Conservation (phyloP, 2,888 invertebrate genomes). For the Aleiodes testaceus region DNA sequence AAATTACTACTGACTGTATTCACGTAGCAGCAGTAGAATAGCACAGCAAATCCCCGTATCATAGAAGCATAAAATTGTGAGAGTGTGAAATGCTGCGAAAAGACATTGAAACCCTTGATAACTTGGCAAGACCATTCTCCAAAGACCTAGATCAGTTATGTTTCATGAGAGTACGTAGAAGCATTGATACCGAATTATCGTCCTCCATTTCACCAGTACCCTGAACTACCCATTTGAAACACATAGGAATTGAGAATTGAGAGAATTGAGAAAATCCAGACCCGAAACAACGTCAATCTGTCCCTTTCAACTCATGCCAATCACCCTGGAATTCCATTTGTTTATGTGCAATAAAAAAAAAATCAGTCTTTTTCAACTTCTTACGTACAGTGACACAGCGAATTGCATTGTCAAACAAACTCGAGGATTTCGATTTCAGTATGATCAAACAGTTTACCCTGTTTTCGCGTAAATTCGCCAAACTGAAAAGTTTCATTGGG, state of each 20-base stretch:
- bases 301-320: slow-evolving; percentile 33
- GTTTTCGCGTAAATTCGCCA: neutral
- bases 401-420: slow-evolving; percentile 35
- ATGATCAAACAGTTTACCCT: neutral
- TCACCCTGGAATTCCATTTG: slow-evolving; percentile 42
- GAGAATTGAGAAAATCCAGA: slow-evolving; percentile 40
- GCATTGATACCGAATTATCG: neutral
- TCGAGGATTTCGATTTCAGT: neutral
- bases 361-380: neutral
- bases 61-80: slow-evolving; percentile 29
- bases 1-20: slow-evolving; percentile 9
- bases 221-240: neutral
- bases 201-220: neutral
- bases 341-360: neutral
- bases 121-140: slow-evolving; percentile 47
- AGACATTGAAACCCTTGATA: slow-evolving; percentile 46
- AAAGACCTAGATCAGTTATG: slow-evolving; percentile 40
- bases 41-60: slow-evolving; percentile 4
- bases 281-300: slow-evolving; percentile 37
- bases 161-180: slow-evolving; percentile 43
- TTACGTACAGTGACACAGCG: slow-evolving; percentile 8
- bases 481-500: no score
- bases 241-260: neutral
- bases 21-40: slow-evolving; percentile 22
- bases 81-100: slow-evolving; percentile 45